A percentile compares a stretch with the other conserved stretches of the same genome.
Conservation (phyloP, 2,888 invertebrate species). For the Drosophila crucigera region DNA sequence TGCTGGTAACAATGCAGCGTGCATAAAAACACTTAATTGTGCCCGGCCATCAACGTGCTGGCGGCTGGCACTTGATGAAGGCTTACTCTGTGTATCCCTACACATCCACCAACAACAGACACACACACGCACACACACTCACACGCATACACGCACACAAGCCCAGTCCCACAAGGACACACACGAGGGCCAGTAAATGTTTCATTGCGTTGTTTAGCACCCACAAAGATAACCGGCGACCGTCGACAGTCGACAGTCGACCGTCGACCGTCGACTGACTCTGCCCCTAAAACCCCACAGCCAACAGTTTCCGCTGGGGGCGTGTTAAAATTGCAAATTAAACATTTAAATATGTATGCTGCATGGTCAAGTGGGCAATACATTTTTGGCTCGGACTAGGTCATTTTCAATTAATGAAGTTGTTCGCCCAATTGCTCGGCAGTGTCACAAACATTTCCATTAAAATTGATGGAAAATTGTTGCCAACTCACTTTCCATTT, state of each 20-base stretch:
- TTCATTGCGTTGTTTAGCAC: conserved; percentile 48
- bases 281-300: conserved; percentile 7
- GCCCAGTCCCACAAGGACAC: conserved; percentile 35
- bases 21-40: conserved; percentile 80
- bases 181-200: conserved; percentile 54
- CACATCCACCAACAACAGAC: conserved; percentile 2
- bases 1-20: conserved; percentile 64
- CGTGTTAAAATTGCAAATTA: conserved; percentile 56
- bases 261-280: not conserved
- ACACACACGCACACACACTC: conserved; percentile 8
- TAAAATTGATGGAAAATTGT: conserved; percentile 32
- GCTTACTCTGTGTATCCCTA: conserved; percentile 18
- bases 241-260: not conserved
- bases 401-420: conserved; percentile 54
- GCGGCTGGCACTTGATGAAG: conserved; percentile 57
- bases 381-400: not conserved
- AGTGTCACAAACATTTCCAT: conserved; percentile 32
- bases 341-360: conserved; percentile 58
- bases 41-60: conserved; percentile 68
- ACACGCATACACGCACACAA: conserved; percentile 6
- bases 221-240: conserved; percentile 11
- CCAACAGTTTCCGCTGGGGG: conserved; percentile 3
- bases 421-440: conserved; percentile 21
- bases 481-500: conserved; percentile 49
- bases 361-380: conserved; percentile 39